Conservation (phyloP, 2,797 vertebrate species). For the Eulemur albifrons region DNA sequence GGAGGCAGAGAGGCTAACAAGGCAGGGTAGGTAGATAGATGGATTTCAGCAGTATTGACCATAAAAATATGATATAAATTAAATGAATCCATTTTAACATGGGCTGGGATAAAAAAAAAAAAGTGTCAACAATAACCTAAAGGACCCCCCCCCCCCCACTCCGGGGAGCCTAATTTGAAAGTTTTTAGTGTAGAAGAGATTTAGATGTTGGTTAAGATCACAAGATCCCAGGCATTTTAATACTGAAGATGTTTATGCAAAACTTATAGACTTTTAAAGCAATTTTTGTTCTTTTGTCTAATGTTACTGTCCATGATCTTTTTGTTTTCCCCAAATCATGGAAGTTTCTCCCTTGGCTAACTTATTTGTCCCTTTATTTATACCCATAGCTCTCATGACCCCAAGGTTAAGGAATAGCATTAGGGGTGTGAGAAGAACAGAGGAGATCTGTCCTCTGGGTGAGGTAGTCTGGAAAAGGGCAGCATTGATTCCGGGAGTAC, state of each 20-base stretch:
- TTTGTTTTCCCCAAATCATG: not conserved
- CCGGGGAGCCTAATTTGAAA: not conserved
- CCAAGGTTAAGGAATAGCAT: not conserved
- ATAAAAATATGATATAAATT: not conserved
- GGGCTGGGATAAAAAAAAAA: not conserved
- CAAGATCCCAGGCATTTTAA: not conserved
- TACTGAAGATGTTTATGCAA: not conserved
- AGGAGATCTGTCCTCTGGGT: not conserved
- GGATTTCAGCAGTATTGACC: not conserved
- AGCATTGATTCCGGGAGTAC: not conserved
- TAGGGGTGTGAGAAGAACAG: not conserved
- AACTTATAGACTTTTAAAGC: not conserved
- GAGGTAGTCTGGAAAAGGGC: not conserved
- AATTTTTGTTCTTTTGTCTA: not conserved
- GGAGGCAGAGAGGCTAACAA: not conserved
- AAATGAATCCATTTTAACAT: not conserved
- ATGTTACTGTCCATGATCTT: not conserved
- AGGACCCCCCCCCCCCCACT: fast-evolving
- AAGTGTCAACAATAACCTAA: not conserved
- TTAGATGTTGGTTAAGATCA: not conserved
- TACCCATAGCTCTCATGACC: not conserved
- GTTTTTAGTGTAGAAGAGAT: not conserved
- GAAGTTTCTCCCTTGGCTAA: not conserved
- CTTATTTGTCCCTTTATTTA: not conserved
- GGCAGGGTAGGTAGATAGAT: not conserved